Evolutionary conservation across 2,113 vertebrate genomes (phyloP).

Genomic region (Conger conger): DNA sequence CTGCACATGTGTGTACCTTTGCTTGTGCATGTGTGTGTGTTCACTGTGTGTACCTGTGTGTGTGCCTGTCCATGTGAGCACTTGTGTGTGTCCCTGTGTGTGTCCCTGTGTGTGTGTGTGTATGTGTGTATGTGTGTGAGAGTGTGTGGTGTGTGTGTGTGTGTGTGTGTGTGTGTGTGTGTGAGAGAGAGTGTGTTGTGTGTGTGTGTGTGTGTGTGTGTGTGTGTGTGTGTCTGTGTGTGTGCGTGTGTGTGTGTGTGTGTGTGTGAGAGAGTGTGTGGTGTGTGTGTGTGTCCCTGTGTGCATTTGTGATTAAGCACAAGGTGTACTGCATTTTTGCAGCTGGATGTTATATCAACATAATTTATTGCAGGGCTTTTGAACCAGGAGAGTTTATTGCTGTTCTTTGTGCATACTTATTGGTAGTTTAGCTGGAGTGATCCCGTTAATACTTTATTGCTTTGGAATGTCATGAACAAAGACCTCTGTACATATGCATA

Average conservation of each 20-base stretch:
- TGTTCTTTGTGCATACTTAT: not conserved
- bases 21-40: conserved; percentile 11
- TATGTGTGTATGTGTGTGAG: conserved; percentile 11
- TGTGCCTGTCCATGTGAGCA: not conserved
- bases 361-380: not conserved
- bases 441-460: not conserved
- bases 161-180: not conserved
- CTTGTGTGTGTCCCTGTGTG: conserved; percentile 37
- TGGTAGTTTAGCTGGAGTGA: not conserved
- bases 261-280: no score
- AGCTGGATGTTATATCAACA: not conserved
- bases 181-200: not conserved
- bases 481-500: not conserved
- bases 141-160: not conserved
- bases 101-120: conserved; percentile 25
- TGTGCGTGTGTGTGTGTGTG: no score
- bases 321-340: not conserved
- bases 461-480: not conserved
- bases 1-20: no score
- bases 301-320: not conserved
- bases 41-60: not conserved
- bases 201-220: conserved; percentile 14
- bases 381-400: not conserved
- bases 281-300: no score
- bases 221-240: not conserved